Percentiles rank a stretch among this genome's conserved stretches.
phyloP scores from a whole-genome alignment of 2,888 invertebrate genomes.

The Seira ritae region DNA sequence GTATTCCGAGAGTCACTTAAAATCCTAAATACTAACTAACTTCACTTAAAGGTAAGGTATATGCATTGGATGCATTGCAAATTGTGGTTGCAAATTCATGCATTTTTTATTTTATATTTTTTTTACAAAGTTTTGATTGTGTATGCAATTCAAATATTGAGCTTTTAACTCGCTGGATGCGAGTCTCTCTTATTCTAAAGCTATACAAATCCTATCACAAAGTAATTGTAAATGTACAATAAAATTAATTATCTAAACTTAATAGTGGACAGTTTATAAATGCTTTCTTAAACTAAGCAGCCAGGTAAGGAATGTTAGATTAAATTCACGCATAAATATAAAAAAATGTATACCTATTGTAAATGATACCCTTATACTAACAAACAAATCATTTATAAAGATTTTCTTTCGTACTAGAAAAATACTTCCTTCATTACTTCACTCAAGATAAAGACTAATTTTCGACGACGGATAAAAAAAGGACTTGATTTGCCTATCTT shows the following conservation, averaged over 20 bases:
- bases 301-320: background rate
- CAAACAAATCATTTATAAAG: background rate
- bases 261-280: no score
- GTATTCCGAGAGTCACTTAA: no score
- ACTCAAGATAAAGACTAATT: background rate
- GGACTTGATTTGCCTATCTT: constrained; percentile 5
- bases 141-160: background rate
- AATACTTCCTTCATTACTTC: background rate
- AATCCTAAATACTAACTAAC: no score
- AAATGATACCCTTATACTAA: constrained; percentile 3
- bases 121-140: background rate
- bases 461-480: background rate
- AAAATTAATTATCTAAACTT: no score
- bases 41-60: no score
- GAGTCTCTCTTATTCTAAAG: no score
- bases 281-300: no score
- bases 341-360: background rate
- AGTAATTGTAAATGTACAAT: background rate
- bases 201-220: background rate
- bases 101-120: no score
- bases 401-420: background rate
- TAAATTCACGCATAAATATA: background rate
- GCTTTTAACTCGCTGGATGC: no score
- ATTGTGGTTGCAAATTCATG: no score
- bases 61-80: no score